Evolutionary conservation across 2,888 invertebrate species (phyloP), one percentile per base, ranked within the genome.

Genomic region (Drosophila paranaensis): DNA sequence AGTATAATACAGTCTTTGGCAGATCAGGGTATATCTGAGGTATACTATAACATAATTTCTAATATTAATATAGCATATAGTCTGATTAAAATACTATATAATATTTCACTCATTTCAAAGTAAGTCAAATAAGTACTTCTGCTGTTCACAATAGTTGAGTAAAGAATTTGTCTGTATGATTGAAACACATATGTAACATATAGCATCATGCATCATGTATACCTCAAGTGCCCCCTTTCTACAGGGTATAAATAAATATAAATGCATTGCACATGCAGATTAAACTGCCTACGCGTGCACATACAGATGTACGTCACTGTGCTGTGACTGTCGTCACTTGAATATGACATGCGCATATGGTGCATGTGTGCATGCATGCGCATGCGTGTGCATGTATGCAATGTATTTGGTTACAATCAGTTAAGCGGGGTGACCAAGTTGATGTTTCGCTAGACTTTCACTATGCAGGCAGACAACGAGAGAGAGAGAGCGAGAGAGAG

Each of bases 371-470:
- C 16, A 2, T 40, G 27, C n/a, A 20, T 27, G 27, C 8, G 30
- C 30, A 33, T n/a, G 14, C n/a, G 25, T 50, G 35, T 20, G 16
- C 13, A 11, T 30, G 20, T 27, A 16, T 46, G 54, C 30, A 20
- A 45, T 46, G 42, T 64, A 68, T 77, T 84, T 66, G 76, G 76
- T 79, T 84, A 53, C 72, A 53, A 72, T 43, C 64, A 43, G 16
- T 70, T 54, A 63, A 66, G 58, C 74, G 55, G 51, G 55, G 30
- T 61, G 51, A 53, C 50, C 71, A 62, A 54, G 43, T 66, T 60
- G 35, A 50, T 71, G 79, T 79, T 79, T 79, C 71, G 75, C 79
- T 60, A 62, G 71, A 73, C 83, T 83, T 83, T 88, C 89, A 81
- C 88, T 71, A 6, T 20, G 37, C 48, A 70, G 42, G 30, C 5